Evolutionary conservation across 2,113 vertebrate genomes (phyloP), one percentile per base, ranked within the genome.

Genomic region (Melanostigma gelatinosum): DNA sequence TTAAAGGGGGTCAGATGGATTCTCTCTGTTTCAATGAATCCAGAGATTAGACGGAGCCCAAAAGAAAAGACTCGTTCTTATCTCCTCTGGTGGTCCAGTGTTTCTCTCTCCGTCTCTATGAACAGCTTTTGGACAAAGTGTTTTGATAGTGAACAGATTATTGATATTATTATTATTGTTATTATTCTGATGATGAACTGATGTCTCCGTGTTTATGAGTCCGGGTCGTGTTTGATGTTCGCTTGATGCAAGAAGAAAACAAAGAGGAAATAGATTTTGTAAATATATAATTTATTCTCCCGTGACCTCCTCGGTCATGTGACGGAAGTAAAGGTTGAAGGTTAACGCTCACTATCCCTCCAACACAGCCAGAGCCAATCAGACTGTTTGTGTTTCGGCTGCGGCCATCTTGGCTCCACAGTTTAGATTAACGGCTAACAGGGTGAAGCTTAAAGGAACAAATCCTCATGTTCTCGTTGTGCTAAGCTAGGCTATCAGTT

Each of bases 201-300:
- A 69, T 85, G 77, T 83, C 78, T 87, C 27, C 15, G 83, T 90
- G 88, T 92, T 93, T 84, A 77, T 88, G 80, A 86, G 90, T 92
- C 88, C 55, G 86, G 88, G 79, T 88, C 82, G 86, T 92, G 82
- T 94, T 92, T 90, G 69, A 83, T 93, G 92, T 94, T 92, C 86
- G 85, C 87, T 92, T 89, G 85, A 88, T 89, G 87, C 85, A 80
- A 91, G 73, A 89, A 86, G 79, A 86, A 75, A 82, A 85, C 72
- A 87, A 92, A 91, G 77, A 64, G 62, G 63, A 68, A 92, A 84
- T 34, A 6, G 36, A 73, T 92, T 86, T 92, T 95, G 94, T 95
- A 95, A 93, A 95, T 95, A 95, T 93, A 93, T 93, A 93, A 95
- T 93, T 95, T 94, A 94, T 95, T 95, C 60, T 82, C 65, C 82